A percentile compares a stretch with the other conserved stretches of the same genome.
phyloP scores from a whole-genome alignment of 1,140 invertebrate species.

The Proctacanthus coquilletti region DNA sequence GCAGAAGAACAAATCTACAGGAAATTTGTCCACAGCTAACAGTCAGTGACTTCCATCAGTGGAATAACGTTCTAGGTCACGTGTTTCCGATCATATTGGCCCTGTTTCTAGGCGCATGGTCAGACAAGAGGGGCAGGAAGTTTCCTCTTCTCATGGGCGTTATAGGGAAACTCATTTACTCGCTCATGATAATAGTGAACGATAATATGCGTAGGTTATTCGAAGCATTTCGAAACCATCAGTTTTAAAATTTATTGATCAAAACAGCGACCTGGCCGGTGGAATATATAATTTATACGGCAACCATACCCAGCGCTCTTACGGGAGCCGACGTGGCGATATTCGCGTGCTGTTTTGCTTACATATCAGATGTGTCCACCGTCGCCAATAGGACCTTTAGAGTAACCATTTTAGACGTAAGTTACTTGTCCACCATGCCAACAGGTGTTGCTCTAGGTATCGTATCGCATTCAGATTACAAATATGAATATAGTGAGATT shows the following conservation, averaged over 20 bases:
- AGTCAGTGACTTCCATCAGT: constrained; percentile 54
- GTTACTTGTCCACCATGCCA: constrained; percentile 59
- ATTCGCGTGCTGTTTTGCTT: constrained; percentile 55
- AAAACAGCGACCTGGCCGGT: constrained; percentile 43
- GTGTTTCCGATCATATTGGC: constrained; percentile 54
- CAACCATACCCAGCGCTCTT: constrained; percentile 50
- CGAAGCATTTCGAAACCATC: background rate
- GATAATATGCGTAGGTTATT: constrained; percentile 32
- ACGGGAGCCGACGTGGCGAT: constrained; percentile 59
- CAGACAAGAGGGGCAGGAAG: constrained; percentile 44
- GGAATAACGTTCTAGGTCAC: constrained; percentile 53
- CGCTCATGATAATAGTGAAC: constrained; percentile 52
- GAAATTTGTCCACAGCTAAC: constrained; percentile 34
- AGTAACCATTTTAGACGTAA: constrained; percentile 53
- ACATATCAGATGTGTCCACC: constrained; percentile 52
- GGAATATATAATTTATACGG: constrained; percentile 55
- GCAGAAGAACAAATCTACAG: constrained; percentile 3
- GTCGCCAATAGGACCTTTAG: constrained; percentile 46
- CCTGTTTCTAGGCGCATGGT: constrained; percentile 59
- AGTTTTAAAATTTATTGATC: constrained; percentile 1
- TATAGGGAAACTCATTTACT: constrained; percentile 55
- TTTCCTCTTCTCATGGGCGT: constrained; percentile 49
- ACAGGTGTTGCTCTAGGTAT: constrained; percentile 49
- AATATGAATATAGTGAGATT: constrained; percentile 29
- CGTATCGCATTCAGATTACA: too few species aligned